Conservation (phyloP, 2,888 invertebrate genomes). For the Empis stercorea region DNA sequence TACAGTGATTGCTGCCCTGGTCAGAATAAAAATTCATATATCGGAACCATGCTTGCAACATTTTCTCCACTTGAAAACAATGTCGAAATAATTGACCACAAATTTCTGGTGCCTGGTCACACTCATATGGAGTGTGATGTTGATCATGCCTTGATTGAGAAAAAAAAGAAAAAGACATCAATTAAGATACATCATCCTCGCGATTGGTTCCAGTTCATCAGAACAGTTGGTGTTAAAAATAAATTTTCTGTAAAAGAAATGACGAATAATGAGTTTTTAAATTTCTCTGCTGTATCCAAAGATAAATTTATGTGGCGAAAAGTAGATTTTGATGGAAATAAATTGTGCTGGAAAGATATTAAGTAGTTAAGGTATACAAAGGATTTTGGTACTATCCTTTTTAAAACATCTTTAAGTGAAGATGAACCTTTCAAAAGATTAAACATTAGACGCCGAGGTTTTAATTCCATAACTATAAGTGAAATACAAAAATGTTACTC, state of each 20-base stretch:
- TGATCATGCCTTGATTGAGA: neutral
- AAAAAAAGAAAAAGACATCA: neutral
- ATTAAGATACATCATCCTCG: slow-evolving; percentile 1
- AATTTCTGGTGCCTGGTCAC: slow-evolving; percentile 5
- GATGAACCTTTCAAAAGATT: no score
- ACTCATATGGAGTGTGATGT: slow-evolving; percentile 9
- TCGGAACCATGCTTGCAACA: neutral
- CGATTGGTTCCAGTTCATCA: slow-evolving; percentile 8
- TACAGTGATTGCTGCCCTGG: neutral
- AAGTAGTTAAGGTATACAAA: neutral
- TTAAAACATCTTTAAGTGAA: no score
- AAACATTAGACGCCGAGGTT: neutral
- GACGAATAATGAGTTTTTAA: neutral
- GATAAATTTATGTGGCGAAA: neutral
- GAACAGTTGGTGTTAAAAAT: slow-evolving; percentile 2
- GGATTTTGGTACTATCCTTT: neutral
- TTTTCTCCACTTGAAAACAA: slow-evolving; percentile 1
- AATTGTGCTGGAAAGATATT: neutral
- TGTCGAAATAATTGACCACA: neutral
- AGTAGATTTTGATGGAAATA: neutral
- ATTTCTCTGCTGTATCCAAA: neutral
- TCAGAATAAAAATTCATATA: neutral
- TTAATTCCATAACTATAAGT: neutral
- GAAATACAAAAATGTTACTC: neutral
- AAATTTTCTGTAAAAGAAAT: neutral